A percentile compares a stretch with the other conserved stretches of the same genome.
These are phyloP conservation scores for Melanaphis sacchari DNA, from an alignment of 1,140 invertebrate species.

Conservation along the genomic window DNA sequence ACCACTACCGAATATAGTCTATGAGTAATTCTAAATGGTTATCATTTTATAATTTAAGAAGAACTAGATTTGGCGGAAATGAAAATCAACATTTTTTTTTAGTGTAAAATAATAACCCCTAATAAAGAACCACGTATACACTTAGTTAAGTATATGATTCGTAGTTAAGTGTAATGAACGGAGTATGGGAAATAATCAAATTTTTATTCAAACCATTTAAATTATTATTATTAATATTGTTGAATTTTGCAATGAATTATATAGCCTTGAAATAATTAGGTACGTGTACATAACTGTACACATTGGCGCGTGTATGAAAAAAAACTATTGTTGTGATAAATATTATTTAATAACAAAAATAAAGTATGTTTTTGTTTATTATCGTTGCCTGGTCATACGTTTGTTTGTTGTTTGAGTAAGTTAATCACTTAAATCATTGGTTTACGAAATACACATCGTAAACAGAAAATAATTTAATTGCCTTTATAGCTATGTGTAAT, in stretches of 20 bases:
- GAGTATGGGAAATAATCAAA: background rate
- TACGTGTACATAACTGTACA: background rate
- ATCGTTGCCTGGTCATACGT: background rate
- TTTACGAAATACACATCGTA: background rate
- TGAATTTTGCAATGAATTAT: background rate
- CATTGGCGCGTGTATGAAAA: background rate
- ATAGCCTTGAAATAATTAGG: background rate
- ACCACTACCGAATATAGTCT: no score
- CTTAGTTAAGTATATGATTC: background rate
- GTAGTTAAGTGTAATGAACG: background rate
- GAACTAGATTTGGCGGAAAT: background rate
- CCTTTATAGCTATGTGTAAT: background rate
- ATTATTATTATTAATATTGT: background rate
- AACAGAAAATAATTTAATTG: conserved; percentile 9
- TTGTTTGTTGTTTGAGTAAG: background rate
- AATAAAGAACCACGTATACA: background rate
- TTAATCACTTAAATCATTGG: background rate
- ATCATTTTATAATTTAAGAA: no score
- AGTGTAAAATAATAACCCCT: background rate
- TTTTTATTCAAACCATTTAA: background rate
- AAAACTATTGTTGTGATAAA: background rate
- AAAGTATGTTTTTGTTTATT: background rate
- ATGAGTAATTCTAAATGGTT: no score
- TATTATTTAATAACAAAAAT: background rate
- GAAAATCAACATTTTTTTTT: background rate